phyloP scores from a whole-genome alignment of 23 tunicate genomes.

The Halocynthia aurantium region DNA sequence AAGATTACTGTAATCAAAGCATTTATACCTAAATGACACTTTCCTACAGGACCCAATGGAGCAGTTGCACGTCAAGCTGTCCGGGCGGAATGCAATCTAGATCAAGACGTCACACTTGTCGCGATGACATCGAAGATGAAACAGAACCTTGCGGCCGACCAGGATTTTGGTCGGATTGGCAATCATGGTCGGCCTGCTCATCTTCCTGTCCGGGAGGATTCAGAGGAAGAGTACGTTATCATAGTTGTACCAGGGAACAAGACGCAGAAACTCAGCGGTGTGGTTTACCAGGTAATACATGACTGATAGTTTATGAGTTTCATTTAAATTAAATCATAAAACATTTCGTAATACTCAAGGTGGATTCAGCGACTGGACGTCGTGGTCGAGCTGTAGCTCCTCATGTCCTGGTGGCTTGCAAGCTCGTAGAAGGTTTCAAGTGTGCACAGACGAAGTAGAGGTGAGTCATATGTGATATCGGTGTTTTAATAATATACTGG shows the following conservation, averaged over 20 bases:
- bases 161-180: conserved; percentile 39
- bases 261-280: conserved; percentile 9
- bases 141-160: conserved; percentile 42
- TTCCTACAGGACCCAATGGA: conserved; percentile 37
- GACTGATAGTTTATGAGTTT: conserved; percentile 5
- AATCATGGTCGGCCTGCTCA: conserved; percentile 88
- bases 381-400: conserved; percentile 57
- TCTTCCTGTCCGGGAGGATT: conserved; percentile 83
- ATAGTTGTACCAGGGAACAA: conserved; percentile 45
- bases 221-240: conserved; percentile 29
- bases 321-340: neutral
- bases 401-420: conserved; percentile 59
- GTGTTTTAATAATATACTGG: neutral
- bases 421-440: conserved; percentile 35
- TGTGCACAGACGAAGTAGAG: conserved; percentile 49
- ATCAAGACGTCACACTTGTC: conserved; percentile 39
- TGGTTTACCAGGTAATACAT: conserved; percentile 53
- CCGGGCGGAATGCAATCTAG: conserved; percentile 33
- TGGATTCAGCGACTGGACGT: conserved; percentile 37
- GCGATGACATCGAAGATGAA: conserved; percentile 23
- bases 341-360: conserved; percentile 19
- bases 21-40: too few relatives aligned
- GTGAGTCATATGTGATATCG: too few relatives aligned
- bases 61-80: conserved; percentile 22
- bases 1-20: too few relatives aligned